These are phyloP conservation scores for Heliconius nattereri DNA, from an alignment of 1,140 invertebrate genomes.

Conservation along the genomic window DNA sequence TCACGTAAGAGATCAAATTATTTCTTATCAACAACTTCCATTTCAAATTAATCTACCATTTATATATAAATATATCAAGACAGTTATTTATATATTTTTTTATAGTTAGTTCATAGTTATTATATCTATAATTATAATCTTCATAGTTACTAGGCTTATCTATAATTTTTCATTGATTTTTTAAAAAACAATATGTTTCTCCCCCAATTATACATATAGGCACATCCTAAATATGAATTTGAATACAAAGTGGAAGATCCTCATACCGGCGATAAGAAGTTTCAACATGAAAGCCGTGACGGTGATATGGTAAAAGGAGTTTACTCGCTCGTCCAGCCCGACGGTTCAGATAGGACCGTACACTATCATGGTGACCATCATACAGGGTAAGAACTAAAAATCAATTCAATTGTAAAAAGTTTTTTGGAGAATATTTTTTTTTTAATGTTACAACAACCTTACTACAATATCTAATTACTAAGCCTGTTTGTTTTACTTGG, in stretches of 20 bases:
- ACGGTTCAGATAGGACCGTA: constrained; percentile 64
- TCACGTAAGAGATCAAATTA: not conserved
- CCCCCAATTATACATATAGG: constrained; percentile 31
- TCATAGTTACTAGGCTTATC: too few species aligned
- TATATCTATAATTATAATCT: too few species aligned
- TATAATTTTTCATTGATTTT: not conserved
- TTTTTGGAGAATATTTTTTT: not conserved
- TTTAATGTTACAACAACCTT: too few species aligned
- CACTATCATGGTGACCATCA: constrained; percentile 65
- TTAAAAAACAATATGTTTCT: not conserved
- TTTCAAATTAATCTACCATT: not conserved
- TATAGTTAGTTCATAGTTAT: too few species aligned
- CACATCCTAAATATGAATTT: constrained; percentile 55
- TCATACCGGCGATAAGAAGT: constrained; percentile 65
- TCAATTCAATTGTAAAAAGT: not conserved
- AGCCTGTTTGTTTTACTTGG: too few species aligned
- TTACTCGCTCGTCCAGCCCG: constrained; percentile 64
- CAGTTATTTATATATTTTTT: too few species aligned
- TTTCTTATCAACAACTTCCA: not conserved
- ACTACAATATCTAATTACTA: too few species aligned
- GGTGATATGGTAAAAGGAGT: constrained; percentile 55
- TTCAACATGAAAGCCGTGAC: constrained; percentile 36
- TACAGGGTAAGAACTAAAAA: constrained; percentile 40
- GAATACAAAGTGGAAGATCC: constrained; percentile 70
- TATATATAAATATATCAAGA: too few species aligned